A percentile compares a stretch with the other conserved stretches of the same genome.
Conservation (phyloP, 2,113 vertebrate genomes). For the Numida meleagris region DNA sequence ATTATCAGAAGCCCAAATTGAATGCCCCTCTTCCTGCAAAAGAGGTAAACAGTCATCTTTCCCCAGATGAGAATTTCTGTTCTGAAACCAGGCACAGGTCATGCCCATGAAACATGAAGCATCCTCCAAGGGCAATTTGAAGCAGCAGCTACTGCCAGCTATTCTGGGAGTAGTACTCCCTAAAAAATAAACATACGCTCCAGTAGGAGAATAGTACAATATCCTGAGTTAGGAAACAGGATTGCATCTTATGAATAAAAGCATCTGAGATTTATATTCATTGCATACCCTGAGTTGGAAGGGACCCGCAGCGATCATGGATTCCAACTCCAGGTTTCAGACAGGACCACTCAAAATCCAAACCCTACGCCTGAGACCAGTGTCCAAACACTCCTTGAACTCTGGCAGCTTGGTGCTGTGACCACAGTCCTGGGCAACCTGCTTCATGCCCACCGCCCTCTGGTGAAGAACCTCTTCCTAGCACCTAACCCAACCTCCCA, state of each 20-base stretch:
- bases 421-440: background rate
- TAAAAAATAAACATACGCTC: accelerated
- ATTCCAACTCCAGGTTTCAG: too few relatives aligned
- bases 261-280: background rate
- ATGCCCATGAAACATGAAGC: background rate
- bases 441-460: background rate
- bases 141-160: background rate
- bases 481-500: too few relatives aligned
- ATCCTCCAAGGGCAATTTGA: background rate
- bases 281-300: too few relatives aligned
- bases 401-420: too few relatives aligned
- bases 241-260: background rate
- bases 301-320: too few relatives aligned
- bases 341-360: too few relatives aligned
- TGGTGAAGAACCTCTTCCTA: background rate
- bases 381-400: too few relatives aligned
- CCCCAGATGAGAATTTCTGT: background rate
- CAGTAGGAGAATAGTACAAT: background rate
- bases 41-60: background rate
- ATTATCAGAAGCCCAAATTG: background rate
- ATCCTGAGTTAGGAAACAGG: background rate
- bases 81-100: background rate
- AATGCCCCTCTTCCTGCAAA: background rate
- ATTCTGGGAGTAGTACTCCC: background rate
- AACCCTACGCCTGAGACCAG: too few relatives aligned